Conservation (phyloP, 1,140 invertebrate genomes). For the Gonioctena quinquepunctata region DNA sequence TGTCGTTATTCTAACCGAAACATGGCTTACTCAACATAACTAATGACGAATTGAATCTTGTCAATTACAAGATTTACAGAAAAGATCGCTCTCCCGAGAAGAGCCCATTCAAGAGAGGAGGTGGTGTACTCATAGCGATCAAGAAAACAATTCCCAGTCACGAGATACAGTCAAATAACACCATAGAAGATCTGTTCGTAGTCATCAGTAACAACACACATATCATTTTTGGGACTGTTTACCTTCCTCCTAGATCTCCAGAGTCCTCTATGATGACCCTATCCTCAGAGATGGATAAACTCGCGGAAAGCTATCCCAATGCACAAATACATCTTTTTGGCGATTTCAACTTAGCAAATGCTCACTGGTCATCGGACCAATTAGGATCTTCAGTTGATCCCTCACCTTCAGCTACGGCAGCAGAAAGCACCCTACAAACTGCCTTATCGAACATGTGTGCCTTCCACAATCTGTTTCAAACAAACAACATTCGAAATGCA, state of each 20-base stretch:
- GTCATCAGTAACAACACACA: not conserved
- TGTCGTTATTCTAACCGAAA: not conserved
- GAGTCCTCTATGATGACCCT: too few species aligned
- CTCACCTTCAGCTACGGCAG: too few species aligned
- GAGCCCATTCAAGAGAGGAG: not conserved
- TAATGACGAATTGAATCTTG: not conserved
- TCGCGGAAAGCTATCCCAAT: too few species aligned
- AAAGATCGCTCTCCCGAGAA: not conserved
- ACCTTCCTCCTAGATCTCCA: not conserved
- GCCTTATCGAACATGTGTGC: too few species aligned
- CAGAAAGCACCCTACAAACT: too few species aligned
- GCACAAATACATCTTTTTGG: too few species aligned
- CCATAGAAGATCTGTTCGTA: not conserved
- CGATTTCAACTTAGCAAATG: too few species aligned
- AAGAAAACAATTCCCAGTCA: not conserved
- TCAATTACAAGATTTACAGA: not conserved
- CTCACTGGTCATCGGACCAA: too few species aligned
- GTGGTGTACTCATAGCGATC: not conserved
- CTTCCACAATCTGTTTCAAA: too few species aligned
- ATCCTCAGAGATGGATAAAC: too few species aligned
- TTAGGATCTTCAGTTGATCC: too few species aligned
- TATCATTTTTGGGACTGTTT: not conserved
- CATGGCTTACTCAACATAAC: not conserved
- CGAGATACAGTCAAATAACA: not conserved
- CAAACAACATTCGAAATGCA: too few species aligned